Evolutionary conservation across 1,140 invertebrate genomes (phyloP), one percentile per base, ranked within the genome.

Genomic region (Vanessa tameamea): DNA sequence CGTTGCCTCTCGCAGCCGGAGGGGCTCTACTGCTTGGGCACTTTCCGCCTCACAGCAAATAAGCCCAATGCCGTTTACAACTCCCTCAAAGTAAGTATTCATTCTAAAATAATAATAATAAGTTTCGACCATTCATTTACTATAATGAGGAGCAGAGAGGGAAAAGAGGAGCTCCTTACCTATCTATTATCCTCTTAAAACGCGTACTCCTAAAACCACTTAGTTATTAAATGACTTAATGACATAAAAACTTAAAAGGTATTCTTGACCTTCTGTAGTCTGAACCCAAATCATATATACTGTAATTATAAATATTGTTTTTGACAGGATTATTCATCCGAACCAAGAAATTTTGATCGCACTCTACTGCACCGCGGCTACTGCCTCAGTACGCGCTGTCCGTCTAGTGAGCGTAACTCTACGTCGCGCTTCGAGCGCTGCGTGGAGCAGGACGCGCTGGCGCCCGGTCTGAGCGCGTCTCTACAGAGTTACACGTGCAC

Each of bases 1-100:
- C 72, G 71, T 4, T 88, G 87, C 51, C 61, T 86, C 13, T 67
- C 75, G 0, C 72, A 31, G 43, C 69, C 67, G 0, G 59, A 73
- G 1, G 84, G 80, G 9, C 77, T 71, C 57, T 88, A 79, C 80
- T 88, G 87, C 72, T 61, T 86, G 13, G 87, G 86, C 26, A 82
- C 77, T 65, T 88, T 89, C 64, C 75, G 73, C 68, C 53, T 77
- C 0, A 37, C 66, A 43, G 66, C 70, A 1, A 67, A 73, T 8
- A 69, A 71, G 20, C 67, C 68, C 13, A 70, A 78, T 47, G 70
- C 68, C 0, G 31, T 61, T 11, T 83, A 76, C 43, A 48, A 68
- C 4, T 65, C 82, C 50, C 78, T 85, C 15, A 72, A 79, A 80
- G 83, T 85, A 66, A 61, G 55, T n/a, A 9, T 11, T 4, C 8